These are phyloP conservation scores for Drosophila ustulata DNA, from an alignment of 2,888 invertebrate species.

Conservation along the genomic window DNA sequence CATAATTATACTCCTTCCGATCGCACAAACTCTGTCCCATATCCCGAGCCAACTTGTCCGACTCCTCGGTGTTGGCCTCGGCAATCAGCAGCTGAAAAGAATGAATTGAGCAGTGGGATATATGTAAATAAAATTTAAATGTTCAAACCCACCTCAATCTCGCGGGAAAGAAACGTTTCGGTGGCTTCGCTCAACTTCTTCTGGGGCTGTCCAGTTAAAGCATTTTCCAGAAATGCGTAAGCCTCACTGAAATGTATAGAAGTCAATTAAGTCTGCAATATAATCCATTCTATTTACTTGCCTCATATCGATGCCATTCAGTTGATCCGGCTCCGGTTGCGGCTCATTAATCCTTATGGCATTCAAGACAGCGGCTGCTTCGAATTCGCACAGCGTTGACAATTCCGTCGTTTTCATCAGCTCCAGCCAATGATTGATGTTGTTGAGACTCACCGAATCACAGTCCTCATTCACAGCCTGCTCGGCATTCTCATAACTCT, in stretches of 20 bases:
- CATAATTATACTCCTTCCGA: constrained; percentile 32
- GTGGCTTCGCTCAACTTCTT: constrained; percentile 62
- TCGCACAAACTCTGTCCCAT: constrained; percentile 57
- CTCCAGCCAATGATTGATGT: constrained; percentile 77
- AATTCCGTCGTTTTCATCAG: constrained; percentile 60
- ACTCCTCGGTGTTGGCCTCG: constrained; percentile 74
- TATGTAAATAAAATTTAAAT: not conserved
- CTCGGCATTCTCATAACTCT: constrained; percentile 58
- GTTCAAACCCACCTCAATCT: constrained; percentile 73
- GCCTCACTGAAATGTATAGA: constrained; percentile 63
- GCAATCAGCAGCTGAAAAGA: constrained; percentile 65
- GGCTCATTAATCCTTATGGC: constrained; percentile 68
- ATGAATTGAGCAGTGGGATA: not conserved
- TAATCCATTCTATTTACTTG: constrained; percentile 18
- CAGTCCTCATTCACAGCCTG: constrained; percentile 71
- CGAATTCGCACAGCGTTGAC: constrained; percentile 67
- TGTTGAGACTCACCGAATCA: constrained; percentile 70
- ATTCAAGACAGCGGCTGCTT: constrained; percentile 74
- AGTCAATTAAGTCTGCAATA: too few species aligned
- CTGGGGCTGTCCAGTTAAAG: constrained; percentile 81
- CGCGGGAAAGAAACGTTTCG: constrained; percentile 70
- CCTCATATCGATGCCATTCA: constrained; percentile 53
- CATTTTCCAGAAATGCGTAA: constrained; percentile 79
- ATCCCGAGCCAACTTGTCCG: constrained; percentile 54
- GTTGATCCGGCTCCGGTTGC: constrained; percentile 57